Base-by-base conservation (phyloP, 2,797 vertebrate genomes). In the Florisuga fusca region DNA sequence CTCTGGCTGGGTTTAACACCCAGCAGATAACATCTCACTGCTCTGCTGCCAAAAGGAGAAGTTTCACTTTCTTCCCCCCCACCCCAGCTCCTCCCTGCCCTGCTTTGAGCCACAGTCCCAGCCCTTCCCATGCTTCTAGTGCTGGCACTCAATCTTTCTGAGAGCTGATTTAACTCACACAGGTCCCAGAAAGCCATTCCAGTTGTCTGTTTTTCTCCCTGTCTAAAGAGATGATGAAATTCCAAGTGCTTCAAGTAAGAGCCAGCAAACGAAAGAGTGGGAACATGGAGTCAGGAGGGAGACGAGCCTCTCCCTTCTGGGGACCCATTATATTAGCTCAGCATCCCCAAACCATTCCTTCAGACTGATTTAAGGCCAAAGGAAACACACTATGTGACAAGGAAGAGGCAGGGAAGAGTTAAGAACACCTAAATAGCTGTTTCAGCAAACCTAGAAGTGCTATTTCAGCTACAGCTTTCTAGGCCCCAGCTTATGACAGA, bases 251-350 rank as follows among this genome's bases (percentile, higher is more conserved):
- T 85, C 38, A 67, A 93, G 36, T 6, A 13, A 41, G 25, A n/a
- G 78, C 74, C 90, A 93, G 82, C 58, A 61, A 78, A 63, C 50
- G 34, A 33, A 82, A 83, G 54, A 91, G 31, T 1, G 2, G 33
- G 80, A 91, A 94, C 1, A 3, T 72, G 50, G 80, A 88, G 54
- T 48, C 91, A 86, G 81, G 57, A 63, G 72, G 76, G 87, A 93
- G 38, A 15, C 34, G 77, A 93, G 76, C 93, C 66, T 78, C 85
- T 95, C 91, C 94, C 93, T 91, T 86, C 51, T 93, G 88, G 55
- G 61, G n/a, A 46, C 20, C 4, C 25, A 38, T 74, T 51, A 36
- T 15, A 45, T 86, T 87, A 93, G 90, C 76, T 88, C 83, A 45
- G 83, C 59, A 93, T 57, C 79, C 84, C 58, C 58, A 61, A 51